phyloP scores from a whole-genome alignment of 2,113 vertebrate species.

The Zeus faber region DNA sequence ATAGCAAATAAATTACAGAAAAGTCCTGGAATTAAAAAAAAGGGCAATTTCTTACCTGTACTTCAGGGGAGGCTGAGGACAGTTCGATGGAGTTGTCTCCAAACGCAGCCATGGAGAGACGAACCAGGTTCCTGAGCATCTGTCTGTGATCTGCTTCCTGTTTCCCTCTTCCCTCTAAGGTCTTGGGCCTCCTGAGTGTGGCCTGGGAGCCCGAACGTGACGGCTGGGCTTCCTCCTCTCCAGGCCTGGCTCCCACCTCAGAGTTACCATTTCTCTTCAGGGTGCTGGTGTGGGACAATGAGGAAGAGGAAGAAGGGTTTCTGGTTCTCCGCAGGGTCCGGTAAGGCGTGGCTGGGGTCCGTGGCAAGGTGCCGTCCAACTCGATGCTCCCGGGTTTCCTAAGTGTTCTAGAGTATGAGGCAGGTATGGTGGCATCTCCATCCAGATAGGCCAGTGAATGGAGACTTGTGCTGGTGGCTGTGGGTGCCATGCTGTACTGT shows the following conservation, averaged over 20 bases:
- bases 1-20: background rate
- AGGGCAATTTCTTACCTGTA: slow-evolving; percentile 80
- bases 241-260: background rate
- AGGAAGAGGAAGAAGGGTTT: slow-evolving; percentile 54
- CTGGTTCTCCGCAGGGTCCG: slow-evolving; percentile 62
- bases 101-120: slow-evolving; percentile 90
- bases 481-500: slow-evolving; percentile 69
- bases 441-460: slow-evolving; percentile 74
- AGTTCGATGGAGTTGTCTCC: slow-evolving; percentile 84
- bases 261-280: slow-evolving; percentile 59
- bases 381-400: slow-evolving; percentile 69
- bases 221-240: slow-evolving; percentile 21
- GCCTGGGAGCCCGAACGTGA: slow-evolving; percentile 38
- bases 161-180: slow-evolving; percentile 37
- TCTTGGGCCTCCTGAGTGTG: slow-evolving; percentile 70
- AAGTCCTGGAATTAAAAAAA: background rate
- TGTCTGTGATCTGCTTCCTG: slow-evolving; percentile 69
- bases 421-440: slow-evolving; percentile 23
- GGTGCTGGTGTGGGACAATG: slow-evolving; percentile 57
- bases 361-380: slow-evolving; percentile 55
- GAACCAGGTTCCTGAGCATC: slow-evolving; percentile 87
- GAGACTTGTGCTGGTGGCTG: slow-evolving; percentile 78
- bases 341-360: slow-evolving; percentile 52
- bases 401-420: slow-evolving; percentile 51
- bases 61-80: slow-evolving; percentile 83